A percentile compares a stretch with the other conserved stretches of the same genome.
These are phyloP conservation scores for Drosophila orosa DNA, from an alignment of 1,140 invertebrate genomes.

Conservation along the genomic window DNA sequence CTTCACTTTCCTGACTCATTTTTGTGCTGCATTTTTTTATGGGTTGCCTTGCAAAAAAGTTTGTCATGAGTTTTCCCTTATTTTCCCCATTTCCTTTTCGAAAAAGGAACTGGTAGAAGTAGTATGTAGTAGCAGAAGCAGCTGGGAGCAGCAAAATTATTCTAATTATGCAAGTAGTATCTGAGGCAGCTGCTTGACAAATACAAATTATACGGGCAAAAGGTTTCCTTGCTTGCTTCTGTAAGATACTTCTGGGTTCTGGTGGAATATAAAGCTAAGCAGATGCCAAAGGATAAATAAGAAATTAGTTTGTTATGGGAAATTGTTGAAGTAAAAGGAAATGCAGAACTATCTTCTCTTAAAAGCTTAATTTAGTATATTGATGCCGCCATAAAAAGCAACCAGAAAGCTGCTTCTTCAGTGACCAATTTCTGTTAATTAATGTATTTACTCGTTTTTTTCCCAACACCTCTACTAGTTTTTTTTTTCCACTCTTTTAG, in stretches of 20 bases:
- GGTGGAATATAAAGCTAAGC: neutral
- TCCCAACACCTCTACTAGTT: neutral
- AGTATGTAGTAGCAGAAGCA: constrained; percentile 16
- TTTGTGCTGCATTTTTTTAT: constrained; percentile 52
- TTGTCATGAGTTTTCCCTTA: constrained; percentile 35
- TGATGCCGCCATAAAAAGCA: neutral
- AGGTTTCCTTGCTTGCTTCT: constrained; percentile 13
- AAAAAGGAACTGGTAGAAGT: constrained; percentile 1
- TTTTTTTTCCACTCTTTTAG: constrained; percentile 12
- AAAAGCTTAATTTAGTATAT: no score
- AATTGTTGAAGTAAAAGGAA: neutral
- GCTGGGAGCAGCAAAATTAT: constrained; percentile 38
- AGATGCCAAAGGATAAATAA: constrained; percentile 8
- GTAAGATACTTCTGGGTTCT: constrained; percentile 7
- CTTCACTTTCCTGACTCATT: neutral
- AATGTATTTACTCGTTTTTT: constrained; percentile 4
- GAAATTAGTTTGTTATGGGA: neutral
- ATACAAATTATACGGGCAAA: constrained; percentile 48
- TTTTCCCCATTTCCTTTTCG: constrained; percentile 17
- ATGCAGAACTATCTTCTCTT: no score
- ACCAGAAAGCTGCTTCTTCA: neutral
- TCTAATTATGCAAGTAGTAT: constrained; percentile 53
- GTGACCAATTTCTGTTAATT: constrained; percentile 40
- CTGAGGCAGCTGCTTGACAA: constrained; percentile 48
- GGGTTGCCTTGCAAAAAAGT: constrained; percentile 39